Conservation (phyloP, 2,113 vertebrate genomes). For the Andinoacara biseriatus region DNA sequence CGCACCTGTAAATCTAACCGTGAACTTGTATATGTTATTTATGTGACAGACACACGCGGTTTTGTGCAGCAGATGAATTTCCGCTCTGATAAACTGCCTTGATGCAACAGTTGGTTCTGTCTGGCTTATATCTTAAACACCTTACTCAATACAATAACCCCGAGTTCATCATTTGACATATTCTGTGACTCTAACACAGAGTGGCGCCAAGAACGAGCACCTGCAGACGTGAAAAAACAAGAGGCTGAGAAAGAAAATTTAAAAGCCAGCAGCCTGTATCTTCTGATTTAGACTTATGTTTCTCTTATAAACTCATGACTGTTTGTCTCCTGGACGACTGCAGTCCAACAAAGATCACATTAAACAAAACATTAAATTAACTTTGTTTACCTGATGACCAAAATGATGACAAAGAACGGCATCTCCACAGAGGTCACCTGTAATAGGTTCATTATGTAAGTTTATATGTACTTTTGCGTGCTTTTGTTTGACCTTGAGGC, state of each 20-base stretch:
- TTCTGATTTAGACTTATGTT: background rate
- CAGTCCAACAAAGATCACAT: background rate
- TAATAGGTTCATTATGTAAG: conserved; percentile 47
- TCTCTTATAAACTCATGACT: conserved; percentile 1
- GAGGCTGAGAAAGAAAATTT: background rate
- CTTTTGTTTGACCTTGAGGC: background rate
- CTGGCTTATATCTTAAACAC: conserved; percentile 36
- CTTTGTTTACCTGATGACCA: conserved; percentile 23
- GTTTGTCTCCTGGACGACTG: conserved; percentile 7
- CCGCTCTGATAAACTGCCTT: background rate
- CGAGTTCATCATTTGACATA: background rate
- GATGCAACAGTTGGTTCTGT: background rate
- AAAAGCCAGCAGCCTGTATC: background rate
- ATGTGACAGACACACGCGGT: background rate
- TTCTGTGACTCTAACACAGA: background rate
- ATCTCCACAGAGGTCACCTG: background rate
- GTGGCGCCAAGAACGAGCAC: background rate
- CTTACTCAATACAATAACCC: background rate
- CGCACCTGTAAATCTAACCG: background rate
- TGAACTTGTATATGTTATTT: background rate
- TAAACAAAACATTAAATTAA: conserved; percentile 56
- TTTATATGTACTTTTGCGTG: conserved; percentile 33
- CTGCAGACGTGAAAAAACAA: background rate
- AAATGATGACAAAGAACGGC: conserved; percentile 16
- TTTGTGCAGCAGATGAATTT: background rate